phyloP scores from a whole-genome alignment of 2,113 vertebrate species.

The Myocastor coypus region DNA sequence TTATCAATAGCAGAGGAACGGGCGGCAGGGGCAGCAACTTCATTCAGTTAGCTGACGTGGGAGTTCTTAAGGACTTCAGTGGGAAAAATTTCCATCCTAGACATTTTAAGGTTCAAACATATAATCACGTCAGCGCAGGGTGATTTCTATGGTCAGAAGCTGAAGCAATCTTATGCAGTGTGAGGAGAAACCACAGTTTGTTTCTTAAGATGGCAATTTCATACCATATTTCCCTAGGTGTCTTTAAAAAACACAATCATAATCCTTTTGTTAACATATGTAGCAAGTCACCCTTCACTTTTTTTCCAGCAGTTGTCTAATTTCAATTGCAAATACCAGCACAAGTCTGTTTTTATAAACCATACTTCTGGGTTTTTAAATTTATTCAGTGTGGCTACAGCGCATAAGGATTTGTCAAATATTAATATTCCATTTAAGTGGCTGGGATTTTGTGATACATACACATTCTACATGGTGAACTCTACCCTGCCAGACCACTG shows the following conservation, averaged over 20 bases:
- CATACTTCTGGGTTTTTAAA: constrained; percentile 60
- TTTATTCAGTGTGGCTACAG: background rate
- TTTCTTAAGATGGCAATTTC: constrained; percentile 39
- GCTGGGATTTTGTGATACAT: constrained; percentile 16
- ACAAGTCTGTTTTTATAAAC: background rate
- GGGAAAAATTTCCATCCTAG: background rate
- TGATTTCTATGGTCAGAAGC: background rate
- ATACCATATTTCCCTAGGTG: constrained; percentile 10
- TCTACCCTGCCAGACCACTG: background rate
- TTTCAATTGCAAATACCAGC: constrained; percentile 5
- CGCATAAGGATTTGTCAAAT: background rate
- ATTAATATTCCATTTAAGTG: background rate
- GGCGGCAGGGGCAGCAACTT: background rate
- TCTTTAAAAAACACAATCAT: background rate
- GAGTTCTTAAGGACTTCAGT: constrained; percentile 1
- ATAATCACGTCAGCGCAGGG: background rate
- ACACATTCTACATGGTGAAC: background rate
- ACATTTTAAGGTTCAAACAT: background rate
- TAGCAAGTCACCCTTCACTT: background rate
- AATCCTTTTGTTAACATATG: background rate
- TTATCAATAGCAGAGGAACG: background rate
- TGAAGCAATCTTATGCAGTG: background rate
- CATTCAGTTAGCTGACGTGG: background rate
- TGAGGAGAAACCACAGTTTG: constrained; percentile 20
- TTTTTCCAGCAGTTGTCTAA: background rate